Evolutionary conservation across 2,113 vertebrate genomes (phyloP), one percentile per base, ranked within the genome.

Genomic region (Irena cyanogastra): DNA sequence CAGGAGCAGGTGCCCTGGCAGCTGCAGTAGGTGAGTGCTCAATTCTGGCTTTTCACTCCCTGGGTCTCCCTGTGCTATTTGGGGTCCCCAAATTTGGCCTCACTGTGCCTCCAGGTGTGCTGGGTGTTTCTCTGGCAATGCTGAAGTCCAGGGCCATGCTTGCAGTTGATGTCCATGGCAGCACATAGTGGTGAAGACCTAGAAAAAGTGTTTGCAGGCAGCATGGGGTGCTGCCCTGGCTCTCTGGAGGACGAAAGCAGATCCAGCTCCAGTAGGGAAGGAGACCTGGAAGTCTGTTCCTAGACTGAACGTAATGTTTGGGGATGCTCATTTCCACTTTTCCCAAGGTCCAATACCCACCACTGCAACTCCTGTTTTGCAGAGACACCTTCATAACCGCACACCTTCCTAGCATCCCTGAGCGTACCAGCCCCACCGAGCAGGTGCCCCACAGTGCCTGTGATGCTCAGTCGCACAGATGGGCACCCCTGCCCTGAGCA

Each of bases 391-490:
- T 78, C 59, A 50, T 82, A 45, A 13, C 17, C 26, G 7, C 6
- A 16, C 0, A 1, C n/a, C 52, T 50, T 82, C 22, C 52, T 66
- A 74, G 47, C 57, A 71, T 47, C 17, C 31, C 22, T 41, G 53
- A 35, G 19, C 14, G 28, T 44, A 50, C 24, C 56, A 69, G 59
- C 31, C 19, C 41, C 2, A 14, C 11, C 0, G 1, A 4, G 7
- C 4, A 23, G 21, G 22, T 39, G 50, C 84, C 17, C 19, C 17
- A 4, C 1, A 0, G 28, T 28, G 22, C 61, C 50, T 0, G 0
- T 1, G 2, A 44, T 37, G 24, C 28, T 70, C 3, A 0, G 21
- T 42, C 37, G 41, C 26, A 41, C 2, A 6, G 41, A 69, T 1
- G 6, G 18, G 19, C 24, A 56, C 3, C 4, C 21, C 10, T 52